phyloP scores from a whole-genome alignment of 1,140 invertebrate species.

The Drosophila mayri region DNA sequence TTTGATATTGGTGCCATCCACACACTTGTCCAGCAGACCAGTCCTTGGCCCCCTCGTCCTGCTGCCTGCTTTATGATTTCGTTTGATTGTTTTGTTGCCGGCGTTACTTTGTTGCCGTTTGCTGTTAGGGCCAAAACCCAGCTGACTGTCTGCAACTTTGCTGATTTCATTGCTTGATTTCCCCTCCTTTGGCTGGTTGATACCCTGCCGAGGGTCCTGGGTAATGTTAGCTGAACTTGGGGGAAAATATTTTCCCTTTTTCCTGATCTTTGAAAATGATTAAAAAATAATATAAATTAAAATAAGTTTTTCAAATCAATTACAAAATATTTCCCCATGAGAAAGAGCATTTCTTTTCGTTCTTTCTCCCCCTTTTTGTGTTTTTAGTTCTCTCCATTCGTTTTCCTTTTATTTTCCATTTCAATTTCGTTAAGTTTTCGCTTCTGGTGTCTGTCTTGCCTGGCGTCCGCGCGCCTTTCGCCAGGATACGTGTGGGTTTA shows the following conservation, averaged over 20 bases:
- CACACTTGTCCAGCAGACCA: slow-evolving; percentile 21
- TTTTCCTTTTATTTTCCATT: slow-evolving; percentile 52
- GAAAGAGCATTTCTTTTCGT: not conserved
- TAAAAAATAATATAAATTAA: not conserved
- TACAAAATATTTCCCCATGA: too few relatives aligned
- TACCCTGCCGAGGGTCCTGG: slow-evolving; percentile 12
- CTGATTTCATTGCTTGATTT: slow-evolving; percentile 63
- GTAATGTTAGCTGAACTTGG: not conserved
- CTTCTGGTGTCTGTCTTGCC: slow-evolving; percentile 22
- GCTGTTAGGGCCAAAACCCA: slow-evolving; percentile 34
- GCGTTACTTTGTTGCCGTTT: slow-evolving; percentile 29
- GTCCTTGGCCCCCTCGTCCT: slow-evolving; percentile 1
- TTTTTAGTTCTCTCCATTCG: slow-evolving; percentile 9
- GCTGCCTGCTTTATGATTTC: slow-evolving; percentile 47
- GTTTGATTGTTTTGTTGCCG: slow-evolving; percentile 51
- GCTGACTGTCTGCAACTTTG: slow-evolving; percentile 68
- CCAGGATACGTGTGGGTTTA: slow-evolving; percentile 58
- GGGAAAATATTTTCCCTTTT: not conserved
- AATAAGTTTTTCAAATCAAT: not conserved
- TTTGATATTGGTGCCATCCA: slow-evolving; percentile 38
- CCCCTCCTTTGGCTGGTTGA: slow-evolving; percentile 21
- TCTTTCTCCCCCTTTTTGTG: too few relatives aligned
- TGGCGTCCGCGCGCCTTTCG: slow-evolving; percentile 4
- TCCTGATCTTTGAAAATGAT: not conserved
- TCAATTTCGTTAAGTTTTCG: slow-evolving; percentile 61